Percentiles rank a stretch among this genome's conserved stretches.
Evolutionary conservation across 2,797 vertebrate species (phyloP).

Genomic region (Melanotaenia trifasciata): DNA sequence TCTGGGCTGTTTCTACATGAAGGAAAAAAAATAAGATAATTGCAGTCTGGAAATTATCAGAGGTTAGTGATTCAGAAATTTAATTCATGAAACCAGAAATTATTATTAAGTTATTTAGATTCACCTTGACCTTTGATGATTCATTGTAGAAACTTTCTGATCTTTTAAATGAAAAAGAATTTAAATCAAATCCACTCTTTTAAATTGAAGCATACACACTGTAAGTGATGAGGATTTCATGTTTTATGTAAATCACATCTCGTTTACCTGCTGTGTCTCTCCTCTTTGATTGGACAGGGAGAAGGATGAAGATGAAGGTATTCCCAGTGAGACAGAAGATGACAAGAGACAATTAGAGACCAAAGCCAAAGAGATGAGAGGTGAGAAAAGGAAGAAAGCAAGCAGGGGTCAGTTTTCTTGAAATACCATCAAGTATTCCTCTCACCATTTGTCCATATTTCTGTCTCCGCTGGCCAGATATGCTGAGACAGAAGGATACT

Average conservation of each 20-base stretch:
- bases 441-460: background rate
- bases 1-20: background rate
- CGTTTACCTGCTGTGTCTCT: conserved; percentile 3
- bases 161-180: background rate
- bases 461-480: conserved; percentile 79
- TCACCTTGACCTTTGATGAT: background rate
- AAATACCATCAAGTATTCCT: conserved; percentile 5
- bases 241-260: background rate
- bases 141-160: background rate
- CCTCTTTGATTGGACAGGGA: conserved; percentile 81
- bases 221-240: background rate
- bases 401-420: background rate
- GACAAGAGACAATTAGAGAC: conserved; percentile 91
- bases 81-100: background rate
- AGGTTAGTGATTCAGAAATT: background rate
- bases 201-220: background rate
- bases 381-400: conserved; percentile 69
- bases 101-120: background rate
- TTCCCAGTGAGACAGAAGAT: conserved; percentile 96
- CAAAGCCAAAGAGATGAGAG: conserved; percentile 93
- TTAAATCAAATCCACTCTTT: background rate
- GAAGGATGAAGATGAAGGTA: conserved; percentile 96
- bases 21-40: background rate
- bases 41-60: conserved; percentile 4
- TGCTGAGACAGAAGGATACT: conserved; percentile 93